Evolutionary conservation across 2,113 vertebrate species (phyloP).

Genomic region (Cettia cetti): DNA sequence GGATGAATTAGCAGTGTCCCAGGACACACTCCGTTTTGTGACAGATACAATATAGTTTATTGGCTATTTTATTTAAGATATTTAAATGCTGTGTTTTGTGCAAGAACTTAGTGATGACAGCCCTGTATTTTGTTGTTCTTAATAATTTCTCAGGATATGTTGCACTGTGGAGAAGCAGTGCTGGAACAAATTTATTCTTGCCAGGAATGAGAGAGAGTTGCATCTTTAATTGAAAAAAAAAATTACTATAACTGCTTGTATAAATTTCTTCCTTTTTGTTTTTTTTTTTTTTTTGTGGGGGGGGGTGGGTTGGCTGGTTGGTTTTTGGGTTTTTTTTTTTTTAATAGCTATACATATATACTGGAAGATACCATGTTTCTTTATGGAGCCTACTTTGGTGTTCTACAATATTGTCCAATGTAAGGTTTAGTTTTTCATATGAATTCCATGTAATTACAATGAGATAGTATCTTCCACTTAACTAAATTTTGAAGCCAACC

Average conservation of each 20-base stretch:
- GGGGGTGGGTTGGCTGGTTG: not conserved
- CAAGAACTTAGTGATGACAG: constrained; percentile 75
- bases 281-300: too few relatives aligned
- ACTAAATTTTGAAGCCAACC: constrained; percentile 74
- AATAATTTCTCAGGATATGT: constrained; percentile 81
- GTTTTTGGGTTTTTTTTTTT: not conserved
- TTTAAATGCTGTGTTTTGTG: constrained; percentile 73
- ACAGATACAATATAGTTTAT: constrained; percentile 65
- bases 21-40: constrained; percentile 62
- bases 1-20: constrained; percentile 70
- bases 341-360: constrained; percentile 1
- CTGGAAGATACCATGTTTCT: constrained; percentile 69
- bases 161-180: constrained; percentile 70
- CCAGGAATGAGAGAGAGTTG: constrained; percentile 73
- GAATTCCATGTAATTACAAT: constrained; percentile 69
- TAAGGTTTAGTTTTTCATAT: constrained; percentile 72
- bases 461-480: constrained; percentile 72
- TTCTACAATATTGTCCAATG: constrained; percentile 71
- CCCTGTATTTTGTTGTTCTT: constrained; percentile 78
- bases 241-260: constrained; percentile 63
- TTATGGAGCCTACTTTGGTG: constrained; percentile 69
- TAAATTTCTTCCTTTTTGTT: constrained; percentile 65
- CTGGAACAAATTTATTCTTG: constrained; percentile 76
- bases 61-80: constrained; percentile 69
- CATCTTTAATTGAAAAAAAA: constrained; percentile 71